Base-by-base conservation (phyloP, 2,113 vertebrate species). In the Tragelaphus buxtoni region DNA sequence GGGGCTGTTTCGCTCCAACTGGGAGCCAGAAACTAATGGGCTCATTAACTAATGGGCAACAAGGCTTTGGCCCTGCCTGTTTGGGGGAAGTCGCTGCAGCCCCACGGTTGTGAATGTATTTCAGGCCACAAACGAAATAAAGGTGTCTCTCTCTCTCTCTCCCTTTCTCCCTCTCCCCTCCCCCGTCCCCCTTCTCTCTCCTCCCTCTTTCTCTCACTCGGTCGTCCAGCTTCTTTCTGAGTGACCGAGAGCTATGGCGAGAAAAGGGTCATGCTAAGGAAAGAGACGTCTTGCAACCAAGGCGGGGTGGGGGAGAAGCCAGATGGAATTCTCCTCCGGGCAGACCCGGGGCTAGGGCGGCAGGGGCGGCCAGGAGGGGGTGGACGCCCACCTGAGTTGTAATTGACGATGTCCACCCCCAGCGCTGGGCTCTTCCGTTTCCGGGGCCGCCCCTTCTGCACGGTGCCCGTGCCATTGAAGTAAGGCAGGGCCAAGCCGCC, bases 371-470 rank as follows among this genome's bases (percentile, higher is more conserved):
- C 28, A 12, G 26, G 11, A 30, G 11, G 0, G 13, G 16, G 28
- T 6, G 39, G 32, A 32, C 58, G 60, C 99, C 98, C 98, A 99
- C 99, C 99, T 99, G 99, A 99, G 98, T 98, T 99, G 98, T 99
- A 99, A 98, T 97, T 99, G 98, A 99, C 99, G 98, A 99, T 99
- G 94, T 99, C 99, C 97, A 99, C 99, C 95, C 99, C 99, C 98
- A 99, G 98, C 58, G 99, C 99, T 9, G 99, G 99, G 97, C 99
- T 99, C 98, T 99, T 99, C 97, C 99, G 98, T 98, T 99, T 99
- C 97, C 99, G 98, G 80, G 99, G 99, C 97, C 99, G 98, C n/a
- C 99, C 99, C 90, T 99, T 99, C 99, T 99, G 99, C 53, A 99
- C 99, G 0, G 99, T 99, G 88, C 99, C 99, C 0, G 99, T 99